Conservation (phyloP, 1,140 invertebrate genomes). For the Manduca sexta region DNA sequence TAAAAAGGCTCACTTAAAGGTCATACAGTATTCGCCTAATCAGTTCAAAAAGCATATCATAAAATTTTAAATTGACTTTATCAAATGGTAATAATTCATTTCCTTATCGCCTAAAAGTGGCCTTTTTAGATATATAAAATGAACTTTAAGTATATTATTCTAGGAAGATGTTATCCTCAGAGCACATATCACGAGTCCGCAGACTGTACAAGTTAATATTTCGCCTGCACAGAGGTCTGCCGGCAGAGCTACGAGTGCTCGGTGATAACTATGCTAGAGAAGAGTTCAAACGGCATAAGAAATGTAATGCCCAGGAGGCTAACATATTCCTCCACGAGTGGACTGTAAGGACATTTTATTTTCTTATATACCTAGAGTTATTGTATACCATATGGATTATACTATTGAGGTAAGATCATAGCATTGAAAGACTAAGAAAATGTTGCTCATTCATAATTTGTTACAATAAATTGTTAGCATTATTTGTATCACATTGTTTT, state of each 20-base stretch:
- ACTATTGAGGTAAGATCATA: too few relatives aligned
- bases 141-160: neutral
- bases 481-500: too few relatives aligned
- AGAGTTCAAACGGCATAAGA: constrained; percentile 91
- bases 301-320: constrained; percentile 80
- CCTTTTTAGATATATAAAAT: constrained; percentile 3
- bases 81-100: too few relatives aligned
- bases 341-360: constrained; percentile 79
- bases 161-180: constrained; percentile 21
- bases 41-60: too few relatives aligned
- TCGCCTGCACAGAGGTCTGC: constrained; percentile 87
- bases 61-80: too few relatives aligned
- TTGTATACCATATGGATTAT: too few relatives aligned
- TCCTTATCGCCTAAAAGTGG: too few relatives aligned
- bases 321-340: constrained; percentile 90
- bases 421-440: too few relatives aligned
- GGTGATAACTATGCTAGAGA: constrained; percentile 90
- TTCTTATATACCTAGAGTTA: neutral
- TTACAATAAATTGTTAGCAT: too few relatives aligned
- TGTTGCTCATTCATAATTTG: too few relatives aligned
- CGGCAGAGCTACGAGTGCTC: constrained; percentile 81
- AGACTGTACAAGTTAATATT: constrained; percentile 92
- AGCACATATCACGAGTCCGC: constrained; percentile 80
- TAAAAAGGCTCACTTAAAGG: too few relatives aligned
- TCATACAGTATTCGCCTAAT: too few relatives aligned